Evolutionary conservation across 2,888 invertebrate genomes (phyloP).

Genomic region (Altica lythri): DNA sequence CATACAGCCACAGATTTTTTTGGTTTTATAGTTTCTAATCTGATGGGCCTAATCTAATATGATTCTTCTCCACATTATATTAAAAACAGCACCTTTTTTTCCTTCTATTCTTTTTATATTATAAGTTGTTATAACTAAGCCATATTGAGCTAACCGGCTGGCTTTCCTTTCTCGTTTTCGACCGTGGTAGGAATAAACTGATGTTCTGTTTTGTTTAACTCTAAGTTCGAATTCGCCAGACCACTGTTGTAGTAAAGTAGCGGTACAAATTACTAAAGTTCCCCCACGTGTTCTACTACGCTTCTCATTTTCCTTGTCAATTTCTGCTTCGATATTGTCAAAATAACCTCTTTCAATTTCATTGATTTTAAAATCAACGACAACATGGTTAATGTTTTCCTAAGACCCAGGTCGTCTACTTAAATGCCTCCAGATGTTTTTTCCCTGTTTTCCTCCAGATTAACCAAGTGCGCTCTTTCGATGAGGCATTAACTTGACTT

Average conservation of each 20-base stretch:
- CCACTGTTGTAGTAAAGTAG: conserved; percentile 92
- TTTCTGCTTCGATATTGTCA: conserved; percentile 40
- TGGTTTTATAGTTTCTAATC: conserved; percentile 86
- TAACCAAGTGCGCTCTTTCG: conserved; percentile 89
- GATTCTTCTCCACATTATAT: conserved; percentile 81
- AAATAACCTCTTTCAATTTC: conserved; percentile 48
- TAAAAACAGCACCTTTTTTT: conserved; percentile 65
- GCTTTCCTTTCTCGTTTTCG: conserved; percentile 68
- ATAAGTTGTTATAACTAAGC: conserved; percentile 91
- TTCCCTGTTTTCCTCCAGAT: conserved; percentile 83
- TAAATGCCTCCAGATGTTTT: conserved; percentile 75
- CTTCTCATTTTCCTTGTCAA: conserved; percentile 28
- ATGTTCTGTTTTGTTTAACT: conserved; percentile 64
- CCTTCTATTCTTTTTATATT: conserved; percentile 70
- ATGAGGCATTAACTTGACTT: conserved; percentile 75
- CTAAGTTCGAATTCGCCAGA: conserved; percentile 74
- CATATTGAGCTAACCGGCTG: conserved; percentile 68
- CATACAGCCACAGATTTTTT: conserved; percentile 74
- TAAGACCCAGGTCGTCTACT: conserved; percentile 83
- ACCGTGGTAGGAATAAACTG: conserved; percentile 81
- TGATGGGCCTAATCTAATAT: conserved; percentile 94
- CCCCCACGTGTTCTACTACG: conserved; percentile 52
- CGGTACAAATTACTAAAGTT: conserved; percentile 91
- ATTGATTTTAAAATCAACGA: conserved; percentile 67
- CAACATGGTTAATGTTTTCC: conserved; percentile 85